Percentiles rank a stretch among this genome's conserved stretches.
Conservation (phyloP, 2,888 invertebrate genomes). For the Hermaeophaga mercurialis region DNA sequence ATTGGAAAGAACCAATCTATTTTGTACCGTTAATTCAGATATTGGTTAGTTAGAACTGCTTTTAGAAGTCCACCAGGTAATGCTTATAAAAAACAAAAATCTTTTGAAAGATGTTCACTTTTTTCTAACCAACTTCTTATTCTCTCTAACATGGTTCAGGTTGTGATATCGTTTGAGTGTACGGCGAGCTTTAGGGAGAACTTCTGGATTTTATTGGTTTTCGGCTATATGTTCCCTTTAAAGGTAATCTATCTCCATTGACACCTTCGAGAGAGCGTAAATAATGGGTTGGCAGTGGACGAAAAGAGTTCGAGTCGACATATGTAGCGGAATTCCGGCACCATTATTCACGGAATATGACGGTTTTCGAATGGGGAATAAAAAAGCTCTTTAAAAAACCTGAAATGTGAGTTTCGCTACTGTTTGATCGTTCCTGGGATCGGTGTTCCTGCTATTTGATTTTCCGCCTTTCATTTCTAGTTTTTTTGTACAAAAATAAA, state of each 20-base stretch:
- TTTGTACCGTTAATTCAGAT: no score
- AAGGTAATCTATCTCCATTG: slow-evolving; percentile 38
- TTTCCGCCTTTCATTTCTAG: background rate
- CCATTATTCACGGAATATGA: slow-evolving; percentile 34
- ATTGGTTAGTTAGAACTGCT: no score
- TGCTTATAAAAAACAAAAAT: no score
- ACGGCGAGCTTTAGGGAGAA: slow-evolving; percentile 2
- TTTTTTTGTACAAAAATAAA: no score
- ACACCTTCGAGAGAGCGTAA: slow-evolving; percentile 35
- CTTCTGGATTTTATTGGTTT: slow-evolving; percentile 11
- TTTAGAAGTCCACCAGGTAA: no score
- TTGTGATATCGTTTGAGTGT: background rate
- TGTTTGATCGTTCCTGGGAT: background rate
- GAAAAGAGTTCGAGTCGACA: slow-evolving; percentile 35
- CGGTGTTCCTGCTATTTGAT: background rate
- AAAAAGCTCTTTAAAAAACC: background rate
- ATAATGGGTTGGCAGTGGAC: slow-evolving; percentile 25
- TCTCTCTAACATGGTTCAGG: no score
- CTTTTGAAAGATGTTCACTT: no score
- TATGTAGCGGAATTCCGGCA: slow-evolving; percentile 36
- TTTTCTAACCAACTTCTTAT: no score
- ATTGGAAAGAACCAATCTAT: no score
- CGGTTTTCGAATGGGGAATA: slow-evolving; percentile 17
- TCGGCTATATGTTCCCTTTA: slow-evolving; percentile 15
- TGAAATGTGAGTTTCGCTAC: background rate